Conservation (phyloP, 2,888 invertebrate species). For the Stratiomys singularior region DNA sequence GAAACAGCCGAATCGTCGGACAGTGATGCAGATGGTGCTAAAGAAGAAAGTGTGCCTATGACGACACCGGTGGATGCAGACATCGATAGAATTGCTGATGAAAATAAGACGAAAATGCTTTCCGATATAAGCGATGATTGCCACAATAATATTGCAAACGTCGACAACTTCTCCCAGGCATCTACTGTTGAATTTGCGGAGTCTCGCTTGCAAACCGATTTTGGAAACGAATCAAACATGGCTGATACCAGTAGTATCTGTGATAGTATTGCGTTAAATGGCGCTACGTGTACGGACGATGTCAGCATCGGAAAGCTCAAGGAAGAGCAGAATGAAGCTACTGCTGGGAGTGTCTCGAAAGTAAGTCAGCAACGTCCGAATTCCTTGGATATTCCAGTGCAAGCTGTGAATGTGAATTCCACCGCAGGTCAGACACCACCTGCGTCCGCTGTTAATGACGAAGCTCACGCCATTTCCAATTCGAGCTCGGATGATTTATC, state of each 20-base stretch:
- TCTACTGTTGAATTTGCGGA: conserved; percentile 65
- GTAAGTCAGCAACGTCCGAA: conserved; percentile 60
- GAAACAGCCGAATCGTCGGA: neutral
- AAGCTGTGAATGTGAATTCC: conserved; percentile 54
- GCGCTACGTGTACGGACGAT: conserved; percentile 29
- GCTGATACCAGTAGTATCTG: too few species aligned
- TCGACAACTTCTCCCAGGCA: conserved; percentile 65
- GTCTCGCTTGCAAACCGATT: conserved; percentile 53
- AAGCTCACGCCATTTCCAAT: conserved; percentile 56
- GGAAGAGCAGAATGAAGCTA: conserved; percentile 21
- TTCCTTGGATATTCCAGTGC: conserved; percentile 60
- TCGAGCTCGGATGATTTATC: conserved; percentile 34
- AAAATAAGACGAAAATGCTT: neutral
- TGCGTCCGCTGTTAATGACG: conserved; percentile 47
- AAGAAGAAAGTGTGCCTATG: neutral
- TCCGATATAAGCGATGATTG: conserved; percentile 48
- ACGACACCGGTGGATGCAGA: too few species aligned
- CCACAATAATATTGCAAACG: conserved; percentile 59
- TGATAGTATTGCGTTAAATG: neutral
- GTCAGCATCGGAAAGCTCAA: conserved; percentile 35
- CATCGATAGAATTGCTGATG: neutral
- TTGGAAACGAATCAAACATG: conserved; percentile 28
- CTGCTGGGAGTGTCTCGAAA: conserved; percentile 44
- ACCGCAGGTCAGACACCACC: conserved; percentile 63
- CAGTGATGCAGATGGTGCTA: neutral